phyloP scores from a whole-genome alignment of 2,797 vertebrate species.

The Thunnus albacares region DNA sequence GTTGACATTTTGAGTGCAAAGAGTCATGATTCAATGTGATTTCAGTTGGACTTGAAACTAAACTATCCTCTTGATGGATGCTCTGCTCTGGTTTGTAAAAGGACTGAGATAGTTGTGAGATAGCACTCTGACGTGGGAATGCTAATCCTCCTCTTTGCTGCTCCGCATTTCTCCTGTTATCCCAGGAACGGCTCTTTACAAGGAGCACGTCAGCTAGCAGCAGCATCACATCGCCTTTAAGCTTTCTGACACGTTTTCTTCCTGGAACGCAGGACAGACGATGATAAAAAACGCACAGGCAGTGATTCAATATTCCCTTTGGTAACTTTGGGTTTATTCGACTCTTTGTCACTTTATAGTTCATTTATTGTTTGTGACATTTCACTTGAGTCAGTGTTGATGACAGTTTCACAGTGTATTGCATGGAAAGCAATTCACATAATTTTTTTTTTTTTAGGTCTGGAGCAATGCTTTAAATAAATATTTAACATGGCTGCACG shows the following conservation, averaged over 20 bases:
- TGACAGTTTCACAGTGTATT: conserved; percentile 46
- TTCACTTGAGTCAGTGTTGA: conserved; percentile 46
- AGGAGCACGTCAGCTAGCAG: conserved; percentile 34
- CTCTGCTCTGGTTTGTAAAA: conserved; percentile 13
- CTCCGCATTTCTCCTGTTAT: conserved; percentile 38
- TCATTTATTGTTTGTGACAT: conserved; percentile 61
- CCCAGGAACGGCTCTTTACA: conserved; percentile 30
- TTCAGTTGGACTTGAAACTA: not conserved
- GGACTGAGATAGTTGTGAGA: conserved; percentile 4
- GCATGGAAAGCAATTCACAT: conserved; percentile 52
- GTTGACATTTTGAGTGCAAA: too few species aligned
- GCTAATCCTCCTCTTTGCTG: conserved; percentile 23
- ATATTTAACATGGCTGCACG: conserved; percentile 77
- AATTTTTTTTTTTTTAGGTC: conserved; percentile 32
- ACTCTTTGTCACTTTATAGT: conserved; percentile 48
- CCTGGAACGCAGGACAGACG: conserved; percentile 36
- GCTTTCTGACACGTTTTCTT: conserved; percentile 53
- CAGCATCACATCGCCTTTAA: conserved; percentile 21
- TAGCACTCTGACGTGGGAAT: conserved; percentile 15
- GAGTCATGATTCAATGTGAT: too few species aligned
- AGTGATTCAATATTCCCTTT: conserved; percentile 41
- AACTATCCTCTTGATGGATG: conserved; percentile 21
- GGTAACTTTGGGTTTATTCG: conserved; percentile 28
- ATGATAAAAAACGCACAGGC: conserved; percentile 36
- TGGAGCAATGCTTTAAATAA: conserved; percentile 70